Base-by-base conservation (phyloP, 2,888 invertebrate genomes). In the Ferrisia virgata region DNA sequence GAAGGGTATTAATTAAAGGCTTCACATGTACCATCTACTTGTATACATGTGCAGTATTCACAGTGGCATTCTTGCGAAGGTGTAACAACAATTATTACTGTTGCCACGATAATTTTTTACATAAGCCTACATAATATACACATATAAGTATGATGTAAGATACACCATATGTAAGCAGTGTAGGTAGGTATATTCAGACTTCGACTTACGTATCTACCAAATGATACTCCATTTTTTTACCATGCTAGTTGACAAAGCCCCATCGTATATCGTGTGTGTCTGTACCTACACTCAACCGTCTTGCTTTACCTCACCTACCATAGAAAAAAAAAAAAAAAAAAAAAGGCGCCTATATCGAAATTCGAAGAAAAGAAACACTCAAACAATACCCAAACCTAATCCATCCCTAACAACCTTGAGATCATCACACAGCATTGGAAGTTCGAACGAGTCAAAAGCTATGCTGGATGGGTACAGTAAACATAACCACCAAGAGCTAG, bases 1-100 rank as follows among this genome's bases (percentile, higher is more conserved):
- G 72, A 76, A 76, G 72, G 33, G 9, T 8, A 76, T 76, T 76
- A 76, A 76, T 76, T 76, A 36, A 76, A 36, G 72, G 72, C 72
- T 76, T 76, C 18, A 18, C 0, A 47, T n/a, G 47, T 47, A 15
- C 22, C 22, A 53, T 53, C 9, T 22, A 22, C n/a, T n/a, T n/a
- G n/a, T n/a, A n/a, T n/a, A n/a, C n/a, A n/a, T n/a, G 15, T 8
- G 13, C 15, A 9, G 15, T 36, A 36, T 36, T 76, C 36, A 36
- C 72, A 22, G 72, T 76, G 15, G 72, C 72, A 76, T 76, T 76
- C 18, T 15, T 76, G 28, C 69, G 0, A 53, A 64, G 64, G 28
- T 64, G 64, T 53, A 53, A 53, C 31, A 64, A 64, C 15, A 64
- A 64, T 64, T 64, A 31, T 28, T 31, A 15, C n/a, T 25, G 13